Conservation (phyloP, 2,888 invertebrate genomes). For the Parthenolecanium corni region DNA sequence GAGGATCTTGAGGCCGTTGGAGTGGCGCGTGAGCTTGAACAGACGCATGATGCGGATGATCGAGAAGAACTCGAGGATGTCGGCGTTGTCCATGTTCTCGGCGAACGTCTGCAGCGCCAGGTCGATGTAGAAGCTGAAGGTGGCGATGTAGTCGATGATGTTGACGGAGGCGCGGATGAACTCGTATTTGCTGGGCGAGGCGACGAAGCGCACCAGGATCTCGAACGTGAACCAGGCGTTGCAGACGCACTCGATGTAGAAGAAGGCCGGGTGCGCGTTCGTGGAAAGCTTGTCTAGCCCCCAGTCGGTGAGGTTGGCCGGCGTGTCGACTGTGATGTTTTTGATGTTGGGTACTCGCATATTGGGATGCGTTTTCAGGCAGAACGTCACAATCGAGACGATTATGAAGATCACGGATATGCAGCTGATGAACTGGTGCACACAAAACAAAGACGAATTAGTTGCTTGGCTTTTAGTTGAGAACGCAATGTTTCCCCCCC, state of each 20-base stretch:
- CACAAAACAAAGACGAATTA: neutral
- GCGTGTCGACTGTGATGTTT: conserved; percentile 65
- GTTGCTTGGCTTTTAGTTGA: neutral
- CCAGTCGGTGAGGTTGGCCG: conserved; percentile 64
- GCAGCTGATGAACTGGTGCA: conserved; percentile 86
- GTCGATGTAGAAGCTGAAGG: conserved; percentile 95
- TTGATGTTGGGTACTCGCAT: conserved; percentile 84
- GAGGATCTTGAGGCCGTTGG: conserved; percentile 92
- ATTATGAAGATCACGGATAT: conserved; percentile 99
- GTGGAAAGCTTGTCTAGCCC: conserved; percentile 82
- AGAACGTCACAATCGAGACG: conserved; percentile 97
- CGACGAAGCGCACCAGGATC: conserved; percentile 82
- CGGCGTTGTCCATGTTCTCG: conserved; percentile 80
- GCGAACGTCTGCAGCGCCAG: conserved; percentile 77
- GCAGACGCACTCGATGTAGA: conserved; percentile 96
- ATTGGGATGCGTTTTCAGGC: conserved; percentile 98
- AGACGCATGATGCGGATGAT: conserved; percentile 96
- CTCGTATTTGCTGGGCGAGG: conserved; percentile 75
- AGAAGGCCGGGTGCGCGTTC: conserved; percentile 93
- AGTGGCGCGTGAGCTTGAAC: conserved; percentile 92
- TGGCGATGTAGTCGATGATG: conserved; percentile 98
- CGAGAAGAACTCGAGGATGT: conserved; percentile 93
- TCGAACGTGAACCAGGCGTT: conserved; percentile 99
- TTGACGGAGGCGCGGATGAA: conserved; percentile 95
- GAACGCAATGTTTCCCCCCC: too few relatives aligned